Conservation (phyloP, 2,888 invertebrate genomes). For the Protophormia terraenovae region DNA sequence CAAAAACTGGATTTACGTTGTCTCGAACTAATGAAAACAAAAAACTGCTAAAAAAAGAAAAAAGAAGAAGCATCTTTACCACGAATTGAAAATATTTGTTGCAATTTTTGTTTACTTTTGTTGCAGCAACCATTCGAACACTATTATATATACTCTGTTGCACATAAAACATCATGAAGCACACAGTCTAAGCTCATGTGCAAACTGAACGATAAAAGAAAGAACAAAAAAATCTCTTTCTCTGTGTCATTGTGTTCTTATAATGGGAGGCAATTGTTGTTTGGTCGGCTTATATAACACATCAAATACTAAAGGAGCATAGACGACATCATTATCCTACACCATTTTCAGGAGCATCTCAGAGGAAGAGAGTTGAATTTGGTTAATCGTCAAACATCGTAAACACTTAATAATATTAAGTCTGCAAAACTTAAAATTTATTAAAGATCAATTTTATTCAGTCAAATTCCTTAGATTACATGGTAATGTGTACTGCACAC, state of each 20-base stretch:
- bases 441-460: too few relatives aligned
- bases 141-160: slow-evolving; percentile 7
- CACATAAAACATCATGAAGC: slow-evolving; percentile 35
- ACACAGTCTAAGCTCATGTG: slow-evolving; percentile 35
- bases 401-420: too few relatives aligned
- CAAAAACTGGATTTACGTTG: slow-evolving; percentile 68
- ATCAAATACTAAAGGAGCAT: background rate
- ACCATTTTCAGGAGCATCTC: slow-evolving; percentile 11
- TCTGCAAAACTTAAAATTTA: too few relatives aligned
- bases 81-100: slow-evolving; percentile 68
- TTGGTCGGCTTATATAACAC: slow-evolving; percentile 26
- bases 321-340: background rate
- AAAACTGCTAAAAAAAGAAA: slow-evolving; percentile 17
- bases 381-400: too few relatives aligned
- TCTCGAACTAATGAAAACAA: slow-evolving; percentile 59
- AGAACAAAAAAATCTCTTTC: background rate
- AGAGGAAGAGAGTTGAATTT: too few relatives aligned
- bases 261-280: slow-evolving; percentile 56
- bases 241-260: slow-evolving; percentile 54
- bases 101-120: slow-evolving; percentile 65
- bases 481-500: too few relatives aligned
- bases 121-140: slow-evolving; percentile 27
- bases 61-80: slow-evolving; percentile 43
- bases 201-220: background rate
- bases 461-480: too few relatives aligned